These are phyloP conservation scores for Melitaea cinxia DNA, from an alignment of 1,140 invertebrate genomes.

Conservation along the genomic window DNA sequence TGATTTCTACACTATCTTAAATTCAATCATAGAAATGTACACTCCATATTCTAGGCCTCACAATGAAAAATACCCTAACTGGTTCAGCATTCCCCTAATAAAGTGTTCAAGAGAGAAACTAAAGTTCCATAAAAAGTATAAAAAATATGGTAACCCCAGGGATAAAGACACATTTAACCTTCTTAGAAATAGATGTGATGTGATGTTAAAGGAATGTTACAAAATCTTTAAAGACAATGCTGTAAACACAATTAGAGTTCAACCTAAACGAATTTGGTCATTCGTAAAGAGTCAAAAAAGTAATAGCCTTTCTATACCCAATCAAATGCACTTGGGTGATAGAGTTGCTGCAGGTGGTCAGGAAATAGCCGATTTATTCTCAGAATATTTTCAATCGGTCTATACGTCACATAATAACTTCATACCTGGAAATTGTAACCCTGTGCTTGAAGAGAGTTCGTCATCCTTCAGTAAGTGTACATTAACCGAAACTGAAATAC, in stretches of 20 bases:
- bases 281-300: not conserved
- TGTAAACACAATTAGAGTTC: slow-evolving; percentile 4
- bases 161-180: not conserved
- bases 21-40: not conserved
- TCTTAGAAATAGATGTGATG: not conserved
- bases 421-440: not conserved
- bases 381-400: slow-evolving; percentile 15
- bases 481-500: slow-evolving; percentile 4
- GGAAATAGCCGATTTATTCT: slow-evolving; percentile 16
- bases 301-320: not conserved
- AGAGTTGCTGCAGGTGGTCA: slow-evolving; percentile 16
- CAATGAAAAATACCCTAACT: not conserved
- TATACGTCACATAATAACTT: slow-evolving; percentile 17
- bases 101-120: not conserved
- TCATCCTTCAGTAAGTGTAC: not conserved
- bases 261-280: slow-evolving; percentile 3
- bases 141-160: not conserved
- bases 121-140: not conserved
- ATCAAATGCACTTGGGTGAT: slow-evolving; percentile 12
- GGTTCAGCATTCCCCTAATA: not conserved
- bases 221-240: slow-evolving; percentile 11
- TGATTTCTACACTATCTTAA: not conserved
- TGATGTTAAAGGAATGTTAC: slow-evolving; percentile 11
- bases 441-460: not conserved
- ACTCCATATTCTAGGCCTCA: not conserved